Percentiles rank a stretch among this genome's conserved stretches.
phyloP scores from a whole-genome alignment of 1,140 invertebrate genomes.

The Tribolium castaneum region DNA sequence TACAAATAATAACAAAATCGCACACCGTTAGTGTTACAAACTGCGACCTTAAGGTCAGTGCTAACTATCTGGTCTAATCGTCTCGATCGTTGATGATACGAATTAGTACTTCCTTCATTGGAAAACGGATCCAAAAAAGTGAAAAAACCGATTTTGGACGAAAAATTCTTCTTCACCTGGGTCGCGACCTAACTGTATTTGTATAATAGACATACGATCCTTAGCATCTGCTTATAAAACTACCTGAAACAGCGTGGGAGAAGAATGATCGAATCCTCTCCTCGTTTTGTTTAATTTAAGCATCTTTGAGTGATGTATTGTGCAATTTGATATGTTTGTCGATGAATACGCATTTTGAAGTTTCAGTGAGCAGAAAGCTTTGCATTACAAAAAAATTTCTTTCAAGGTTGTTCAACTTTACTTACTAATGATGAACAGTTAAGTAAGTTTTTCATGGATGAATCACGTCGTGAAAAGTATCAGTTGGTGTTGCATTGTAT shows the following conservation, averaged over 20 bases:
- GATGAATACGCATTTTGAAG: slow-evolving; percentile 16
- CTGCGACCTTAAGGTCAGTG: not conserved
- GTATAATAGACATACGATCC: slow-evolving; percentile 36
- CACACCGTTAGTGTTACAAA: slow-evolving; percentile 18
- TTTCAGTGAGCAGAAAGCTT: slow-evolving; percentile 22
- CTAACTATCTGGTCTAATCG: slow-evolving; percentile 10
- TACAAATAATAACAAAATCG: slow-evolving; percentile 1
- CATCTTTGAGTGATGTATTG: not conserved
- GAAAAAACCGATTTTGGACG: not conserved
- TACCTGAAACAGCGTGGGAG: slow-evolving; percentile 26
- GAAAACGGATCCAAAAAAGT: slow-evolving; percentile 10
- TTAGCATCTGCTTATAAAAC: slow-evolving; percentile 32
- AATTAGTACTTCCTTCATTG: not conserved
- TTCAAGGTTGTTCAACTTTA: slow-evolving; percentile 38
- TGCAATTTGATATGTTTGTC: slow-evolving; percentile 18
- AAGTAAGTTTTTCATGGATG: slow-evolving; percentile 32
- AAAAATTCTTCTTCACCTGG: slow-evolving; percentile 20
- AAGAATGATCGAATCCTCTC: slow-evolving; percentile 18
- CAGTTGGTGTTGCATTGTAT: slow-evolving; percentile 14
- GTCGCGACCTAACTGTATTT: slow-evolving; percentile 40
- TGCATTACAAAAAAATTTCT: slow-evolving; percentile 28
- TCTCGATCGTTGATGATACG: not conserved
- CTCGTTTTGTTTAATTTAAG: slow-evolving; percentile 26
- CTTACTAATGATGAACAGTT: slow-evolving; percentile 6
- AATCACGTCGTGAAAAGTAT: slow-evolving; percentile 31